A percentile compares a stretch with the other conserved stretches of the same genome.
Conservation (phyloP, 1,140 invertebrate species). For the Ips nitidus region DNA sequence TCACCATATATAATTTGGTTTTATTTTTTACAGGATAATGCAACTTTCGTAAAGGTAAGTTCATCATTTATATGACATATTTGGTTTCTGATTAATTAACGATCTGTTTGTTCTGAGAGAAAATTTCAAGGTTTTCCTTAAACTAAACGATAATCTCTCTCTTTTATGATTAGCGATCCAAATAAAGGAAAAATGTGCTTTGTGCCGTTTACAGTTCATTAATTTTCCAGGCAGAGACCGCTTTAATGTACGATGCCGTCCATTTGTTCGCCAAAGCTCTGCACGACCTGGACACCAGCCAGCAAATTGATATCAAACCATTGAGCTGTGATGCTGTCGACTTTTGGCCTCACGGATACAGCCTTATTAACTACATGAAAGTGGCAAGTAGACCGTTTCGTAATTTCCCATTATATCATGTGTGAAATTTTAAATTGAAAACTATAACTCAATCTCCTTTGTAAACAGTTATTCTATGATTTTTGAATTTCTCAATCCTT, state of each 20-base stretch:
- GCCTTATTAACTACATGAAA: slow-evolving; percentile 97
- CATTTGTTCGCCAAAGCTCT: slow-evolving; percentile 91
- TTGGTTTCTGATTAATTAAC: too few species aligned
- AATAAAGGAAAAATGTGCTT: not conserved
- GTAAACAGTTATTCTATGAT: not conserved
- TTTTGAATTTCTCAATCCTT: slow-evolving; percentile 34
- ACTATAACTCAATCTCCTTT: too few species aligned
- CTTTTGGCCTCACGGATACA: slow-evolving; percentile 93
- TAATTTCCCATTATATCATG: too few species aligned
- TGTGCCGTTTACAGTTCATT: slow-evolving; percentile 12
- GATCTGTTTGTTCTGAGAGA: not conserved
- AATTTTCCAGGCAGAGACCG: slow-evolving; percentile 83
- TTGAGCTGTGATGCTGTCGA: slow-evolving; percentile 87
- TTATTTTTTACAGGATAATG: slow-evolving; percentile 9
- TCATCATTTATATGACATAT: not conserved
- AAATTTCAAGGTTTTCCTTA: not conserved
- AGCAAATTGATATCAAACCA: slow-evolving; percentile 85
- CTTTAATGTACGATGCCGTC: slow-evolving; percentile 94
- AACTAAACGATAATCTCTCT: not conserved
- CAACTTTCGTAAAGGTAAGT: slow-evolving; percentile 12
- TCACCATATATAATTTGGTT: not conserved
- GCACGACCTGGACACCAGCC: slow-evolving; percentile 85
- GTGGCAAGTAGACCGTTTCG: slow-evolving; percentile 67
- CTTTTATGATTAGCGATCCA: not conserved
- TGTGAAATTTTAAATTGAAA: too few species aligned